phyloP scores from a whole-genome alignment of 2,888 invertebrate genomes.

The Emmelina monodactyla region DNA sequence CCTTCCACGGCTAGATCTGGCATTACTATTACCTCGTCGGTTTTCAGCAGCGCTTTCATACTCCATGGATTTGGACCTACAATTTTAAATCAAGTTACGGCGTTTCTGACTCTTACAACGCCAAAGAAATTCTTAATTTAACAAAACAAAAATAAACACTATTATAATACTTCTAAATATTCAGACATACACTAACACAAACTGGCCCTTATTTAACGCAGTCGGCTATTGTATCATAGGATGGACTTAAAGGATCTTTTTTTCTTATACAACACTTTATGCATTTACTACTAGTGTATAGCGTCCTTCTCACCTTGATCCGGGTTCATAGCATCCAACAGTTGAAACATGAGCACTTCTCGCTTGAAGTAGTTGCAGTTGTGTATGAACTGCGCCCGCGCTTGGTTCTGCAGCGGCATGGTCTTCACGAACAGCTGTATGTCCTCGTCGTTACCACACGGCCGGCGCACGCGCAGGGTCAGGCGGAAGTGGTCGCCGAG shows the following conservation, averaged over 20 bases:
- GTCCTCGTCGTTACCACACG: conserved; percentile 16
- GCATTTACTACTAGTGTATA: too few relatives aligned
- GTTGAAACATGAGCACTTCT: conserved; percentile 32
- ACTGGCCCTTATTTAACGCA: too few relatives aligned
- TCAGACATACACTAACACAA: too few relatives aligned
- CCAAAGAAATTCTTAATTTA: too few relatives aligned
- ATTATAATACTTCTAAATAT: too few relatives aligned
- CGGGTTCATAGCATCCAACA: conserved; percentile 30
- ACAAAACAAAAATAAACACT: too few relatives aligned
- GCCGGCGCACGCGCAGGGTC: conserved; percentile 23
- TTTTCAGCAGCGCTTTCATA: conserved; percentile 29
- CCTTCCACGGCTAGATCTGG: conserved; percentile 38
- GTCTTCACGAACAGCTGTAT: conserved; percentile 34
- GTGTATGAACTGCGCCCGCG: conserved; percentile 37
- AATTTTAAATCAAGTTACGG: too few relatives aligned
- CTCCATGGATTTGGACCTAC: conserved; percentile 34
- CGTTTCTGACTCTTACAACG: too few relatives aligned
- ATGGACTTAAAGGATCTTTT: too few relatives aligned
- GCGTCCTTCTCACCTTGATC: conserved; percentile 17
- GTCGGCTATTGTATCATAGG: too few relatives aligned
- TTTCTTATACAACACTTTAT: too few relatives aligned
- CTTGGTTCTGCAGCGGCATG: conserved; percentile 30
- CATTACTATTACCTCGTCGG: conserved; percentile 37
- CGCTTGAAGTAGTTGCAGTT: conserved; percentile 28
- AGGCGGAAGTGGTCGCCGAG: conserved; percentile 40